A percentile compares a stretch with the other conserved stretches of the same genome.
phyloP scores from a whole-genome alignment of 2,888 invertebrate species.

The Eristalis arbustorum region DNA sequence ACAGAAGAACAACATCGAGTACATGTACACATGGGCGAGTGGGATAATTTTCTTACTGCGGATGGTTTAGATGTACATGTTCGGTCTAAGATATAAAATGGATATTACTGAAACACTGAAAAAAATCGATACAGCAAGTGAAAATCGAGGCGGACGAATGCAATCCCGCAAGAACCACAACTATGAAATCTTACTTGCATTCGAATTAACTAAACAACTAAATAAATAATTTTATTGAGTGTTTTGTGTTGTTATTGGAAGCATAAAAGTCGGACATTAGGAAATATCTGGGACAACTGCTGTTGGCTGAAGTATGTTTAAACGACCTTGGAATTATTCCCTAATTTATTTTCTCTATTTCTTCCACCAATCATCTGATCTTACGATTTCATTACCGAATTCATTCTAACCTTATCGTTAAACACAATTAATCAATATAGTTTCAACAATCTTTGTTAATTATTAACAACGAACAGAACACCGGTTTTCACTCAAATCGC shows the following conservation, averaged over 20 bases:
- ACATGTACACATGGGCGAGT: constrained; percentile 26
- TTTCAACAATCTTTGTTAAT: constrained; percentile 2
- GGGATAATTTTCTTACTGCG: constrained; percentile 13
- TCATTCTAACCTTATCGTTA: constrained; percentile 30
- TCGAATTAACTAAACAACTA: constrained; percentile 22
- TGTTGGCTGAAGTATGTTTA: constrained; percentile 19
- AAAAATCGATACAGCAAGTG: constrained; percentile 61
- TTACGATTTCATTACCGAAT: neutral
- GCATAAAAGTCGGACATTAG: neutral
- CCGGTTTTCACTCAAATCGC: neutral
- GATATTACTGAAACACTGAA: constrained; percentile 36
- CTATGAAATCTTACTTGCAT: neutral
- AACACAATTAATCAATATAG: constrained; percentile 13
- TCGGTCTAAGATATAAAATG: constrained; percentile 25
- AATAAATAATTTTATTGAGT: neutral
- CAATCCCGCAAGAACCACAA: constrained; percentile 4
- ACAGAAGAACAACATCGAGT: constrained; percentile 43
- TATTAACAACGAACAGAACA: constrained; percentile 1
- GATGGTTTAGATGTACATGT: constrained; percentile 46
- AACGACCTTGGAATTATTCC: constrained; percentile 65
- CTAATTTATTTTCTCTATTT: neutral
- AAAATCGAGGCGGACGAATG: neutral
- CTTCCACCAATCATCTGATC: neutral
- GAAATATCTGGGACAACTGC: neutral
- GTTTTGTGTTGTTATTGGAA: constrained; percentile 1